phyloP scores from a whole-genome alignment of 2,113 vertebrate species.

The Myotis brandtii region DNA sequence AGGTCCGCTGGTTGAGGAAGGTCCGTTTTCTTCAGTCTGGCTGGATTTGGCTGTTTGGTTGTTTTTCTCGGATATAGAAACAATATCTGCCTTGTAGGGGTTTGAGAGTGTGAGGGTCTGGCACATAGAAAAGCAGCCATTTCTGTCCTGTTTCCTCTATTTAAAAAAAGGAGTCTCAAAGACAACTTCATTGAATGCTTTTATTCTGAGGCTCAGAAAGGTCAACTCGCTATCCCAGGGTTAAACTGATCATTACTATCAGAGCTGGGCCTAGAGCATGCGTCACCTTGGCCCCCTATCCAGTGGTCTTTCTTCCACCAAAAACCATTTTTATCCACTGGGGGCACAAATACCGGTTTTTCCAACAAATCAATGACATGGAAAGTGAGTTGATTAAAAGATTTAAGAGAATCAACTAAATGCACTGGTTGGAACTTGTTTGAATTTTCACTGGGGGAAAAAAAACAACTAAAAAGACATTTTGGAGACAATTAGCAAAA shows the following conservation, averaged over 20 bases:
- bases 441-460: not conserved
- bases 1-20: not conserved
- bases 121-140: not conserved
- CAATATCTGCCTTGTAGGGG: not conserved
- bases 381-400: not conserved
- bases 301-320: not conserved
- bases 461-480: not conserved
- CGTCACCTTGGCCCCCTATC: not conserved
- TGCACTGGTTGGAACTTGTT: not conserved
- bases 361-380: not conserved
- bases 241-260: not conserved
- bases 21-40: not conserved
- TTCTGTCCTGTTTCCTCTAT: not conserved
- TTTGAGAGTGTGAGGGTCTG: not conserved
- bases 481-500: conserved; percentile 12
- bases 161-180: not conserved
- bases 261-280: not conserved
- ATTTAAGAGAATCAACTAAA: conserved; percentile 22
- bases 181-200: not conserved
- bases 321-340: not conserved
- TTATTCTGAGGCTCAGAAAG: not conserved
- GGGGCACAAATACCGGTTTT: not conserved
- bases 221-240: not conserved
- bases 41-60: not conserved
- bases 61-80: not conserved